Base-by-base conservation (phyloP, 2,888 invertebrate species). In the Onchidella celtica region DNA sequence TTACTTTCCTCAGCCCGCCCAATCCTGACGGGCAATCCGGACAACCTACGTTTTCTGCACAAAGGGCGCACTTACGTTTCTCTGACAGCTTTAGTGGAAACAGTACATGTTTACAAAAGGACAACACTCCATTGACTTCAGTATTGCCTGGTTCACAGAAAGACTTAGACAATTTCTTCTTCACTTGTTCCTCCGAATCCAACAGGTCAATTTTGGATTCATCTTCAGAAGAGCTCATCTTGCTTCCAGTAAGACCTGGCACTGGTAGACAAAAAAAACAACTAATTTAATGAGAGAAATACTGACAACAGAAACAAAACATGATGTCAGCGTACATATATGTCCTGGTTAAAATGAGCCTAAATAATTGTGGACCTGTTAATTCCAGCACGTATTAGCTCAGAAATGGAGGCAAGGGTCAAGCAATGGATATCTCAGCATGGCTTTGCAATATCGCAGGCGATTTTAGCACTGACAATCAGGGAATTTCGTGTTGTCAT, bases 161-260 rank as follows among this genome's bases (percentile, higher is more conserved):
- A 1, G 93, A 93, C 77, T 90, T 92, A 93, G 98, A 98, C 61
- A 99, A 93, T 94, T 99, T 99, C 94, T 97, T 97, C 93, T 97
- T 98, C 0, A 99, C 96, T 92, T 95, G 95, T 0, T 96, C 95
- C 21, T 97, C 96, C 75, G 96, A 95, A 92, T 99, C 99, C 29
- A 99, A 94, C 36, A 99, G 94, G 94, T 99, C 99, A 89, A 99
- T 99, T 94, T 99, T 99, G 65, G 98, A 98, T 87, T 99, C 98
- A 90, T 97, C 98, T 94, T 99, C 99, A 0, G 99, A 99, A 1
- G 99, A 97, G 80, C 99, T 99, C 99, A 99, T 99, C 86, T 93
- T 93, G 65, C 86, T 88, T 14, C 93, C 93, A 38, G 92, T 92
- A 61, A 93, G 86, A 21, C 93, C 93, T 55, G 93, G 93, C 3